Percentiles rank a stretch among this genome's conserved stretches.
Conservation (phyloP, 2,888 invertebrate species). For the Acanthosepion esculentum region DNA sequence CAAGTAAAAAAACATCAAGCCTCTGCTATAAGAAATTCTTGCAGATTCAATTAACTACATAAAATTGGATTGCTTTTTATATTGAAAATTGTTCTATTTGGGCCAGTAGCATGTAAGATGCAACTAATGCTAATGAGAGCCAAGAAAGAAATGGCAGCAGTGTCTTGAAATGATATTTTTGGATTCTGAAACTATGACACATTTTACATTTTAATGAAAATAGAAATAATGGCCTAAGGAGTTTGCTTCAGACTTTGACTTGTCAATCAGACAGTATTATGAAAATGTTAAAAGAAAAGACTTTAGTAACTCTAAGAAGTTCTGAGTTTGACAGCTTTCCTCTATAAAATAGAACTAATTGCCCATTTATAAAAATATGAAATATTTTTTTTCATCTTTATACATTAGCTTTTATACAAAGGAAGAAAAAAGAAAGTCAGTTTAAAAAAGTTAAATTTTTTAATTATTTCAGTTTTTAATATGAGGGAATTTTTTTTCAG, state of each 20-base stretch:
- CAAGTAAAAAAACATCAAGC: not conserved
- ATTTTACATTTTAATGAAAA: conserved; percentile 6
- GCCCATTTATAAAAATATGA: not conserved
- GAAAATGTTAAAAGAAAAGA: conserved; percentile 4
- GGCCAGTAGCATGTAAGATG: not conserved
- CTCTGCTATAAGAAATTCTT: not conserved
- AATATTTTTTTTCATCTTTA: not conserved
- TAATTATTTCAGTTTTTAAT: not conserved
- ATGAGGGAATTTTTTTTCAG: not conserved
- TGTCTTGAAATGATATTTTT: not conserved
- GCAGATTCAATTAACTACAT: not conserved
- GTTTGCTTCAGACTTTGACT: not conserved
- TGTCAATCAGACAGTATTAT: not conserved
- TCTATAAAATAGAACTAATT: not conserved
- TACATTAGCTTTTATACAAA: not conserved
- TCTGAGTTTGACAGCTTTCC: not conserved
- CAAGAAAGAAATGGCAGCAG: not conserved
- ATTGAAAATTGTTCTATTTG: no score
- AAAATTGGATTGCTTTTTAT: not conserved
- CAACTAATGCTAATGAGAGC: not conserved
- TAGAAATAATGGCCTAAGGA: conserved; percentile 21
- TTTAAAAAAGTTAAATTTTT: not conserved
- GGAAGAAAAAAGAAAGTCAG: not conserved
- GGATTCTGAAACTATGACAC: not conserved
- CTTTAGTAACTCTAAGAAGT: not conserved